phyloP scores from a whole-genome alignment of 2,797 vertebrate species.

The Clamator glandarius region DNA sequence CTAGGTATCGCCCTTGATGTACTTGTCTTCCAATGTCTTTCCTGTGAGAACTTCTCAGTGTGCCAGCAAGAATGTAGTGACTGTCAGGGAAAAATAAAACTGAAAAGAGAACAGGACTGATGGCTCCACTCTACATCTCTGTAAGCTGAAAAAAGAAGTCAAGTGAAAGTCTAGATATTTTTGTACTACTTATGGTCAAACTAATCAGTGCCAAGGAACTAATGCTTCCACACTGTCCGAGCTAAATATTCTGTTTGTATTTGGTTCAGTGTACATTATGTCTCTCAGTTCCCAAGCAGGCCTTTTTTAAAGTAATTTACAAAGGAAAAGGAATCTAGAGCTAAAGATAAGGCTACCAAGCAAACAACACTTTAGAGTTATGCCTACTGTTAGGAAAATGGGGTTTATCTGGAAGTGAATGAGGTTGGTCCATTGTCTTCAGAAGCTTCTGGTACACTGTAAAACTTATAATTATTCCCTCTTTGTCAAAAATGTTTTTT shows the following conservation, averaged over 20 bases:
- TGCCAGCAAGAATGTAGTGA: background rate
- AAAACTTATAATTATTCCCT: background rate
- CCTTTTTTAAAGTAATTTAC: background rate
- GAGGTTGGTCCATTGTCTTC: background rate
- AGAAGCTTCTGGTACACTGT: background rate
- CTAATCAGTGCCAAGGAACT: background rate
- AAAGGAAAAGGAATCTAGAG: background rate
- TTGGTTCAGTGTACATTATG: background rate
- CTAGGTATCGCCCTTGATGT: background rate
- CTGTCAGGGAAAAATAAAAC: background rate
- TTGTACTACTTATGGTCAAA: background rate
- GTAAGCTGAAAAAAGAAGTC: background rate
- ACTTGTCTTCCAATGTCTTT: background rate
- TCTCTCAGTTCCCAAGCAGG: background rate
- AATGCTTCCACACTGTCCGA: background rate
- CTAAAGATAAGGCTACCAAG: background rate
- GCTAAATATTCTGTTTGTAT: background rate
- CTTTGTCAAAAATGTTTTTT: background rate
- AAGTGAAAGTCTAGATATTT: background rate
- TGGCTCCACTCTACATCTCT: background rate
- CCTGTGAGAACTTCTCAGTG: background rate
- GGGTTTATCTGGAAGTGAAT: background rate
- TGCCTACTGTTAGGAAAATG: background rate
- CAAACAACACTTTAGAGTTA: background rate
- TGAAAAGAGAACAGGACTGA: background rate